Base-by-base conservation (phyloP, 2,888 invertebrate species). In the Lasioglossum villosulum region DNA sequence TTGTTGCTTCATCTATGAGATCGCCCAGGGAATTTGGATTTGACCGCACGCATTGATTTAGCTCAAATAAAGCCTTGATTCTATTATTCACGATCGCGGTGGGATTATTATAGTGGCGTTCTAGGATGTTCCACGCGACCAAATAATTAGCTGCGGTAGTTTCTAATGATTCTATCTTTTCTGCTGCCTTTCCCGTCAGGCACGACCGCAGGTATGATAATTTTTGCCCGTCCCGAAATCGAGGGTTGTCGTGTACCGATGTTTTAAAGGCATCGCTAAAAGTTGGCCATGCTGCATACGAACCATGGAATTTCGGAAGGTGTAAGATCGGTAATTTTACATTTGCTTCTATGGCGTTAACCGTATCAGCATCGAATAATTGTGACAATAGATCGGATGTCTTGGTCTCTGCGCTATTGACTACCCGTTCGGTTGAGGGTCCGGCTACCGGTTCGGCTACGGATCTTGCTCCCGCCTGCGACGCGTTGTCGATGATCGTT, bases 131-230 rank as follows among this genome's bases (percentile, higher is more conserved):
- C 78, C 82, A 82, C 0, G 82, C 82, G 2, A 37, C 45, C 4
- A 4, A 0, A 19, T 82, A 82, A 39, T 82, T 78, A 0, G 30
- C 42, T 0, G 82, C 39, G 2, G 70, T 68, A 27, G 39, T 39
- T 39, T 39, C 39, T 12, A 10, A 39, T 39, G 37, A 37, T 6
- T 37, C 37, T 4, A 37, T 37, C 34, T 37, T 37, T 37, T 37
- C 37, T 6, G 37, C 39, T 39, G 39, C 39, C 39, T 39, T 39
- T 56, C 78, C 37, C 12, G 42, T 12, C n/a, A 79, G 27, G 45
- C 83, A 79, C 0, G 79, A 83, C 19, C 63, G n/a, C 19, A 79
- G 34, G 75, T 79, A 83, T 48, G 75, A 59, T 27, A 78, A 34
- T 27, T 66, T 68, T 19, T 45, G 27, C 4, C 74, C 68, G 34